phyloP scores from a whole-genome alignment of 2,797 vertebrate species.

The Catostomus latipinnis region DNA sequence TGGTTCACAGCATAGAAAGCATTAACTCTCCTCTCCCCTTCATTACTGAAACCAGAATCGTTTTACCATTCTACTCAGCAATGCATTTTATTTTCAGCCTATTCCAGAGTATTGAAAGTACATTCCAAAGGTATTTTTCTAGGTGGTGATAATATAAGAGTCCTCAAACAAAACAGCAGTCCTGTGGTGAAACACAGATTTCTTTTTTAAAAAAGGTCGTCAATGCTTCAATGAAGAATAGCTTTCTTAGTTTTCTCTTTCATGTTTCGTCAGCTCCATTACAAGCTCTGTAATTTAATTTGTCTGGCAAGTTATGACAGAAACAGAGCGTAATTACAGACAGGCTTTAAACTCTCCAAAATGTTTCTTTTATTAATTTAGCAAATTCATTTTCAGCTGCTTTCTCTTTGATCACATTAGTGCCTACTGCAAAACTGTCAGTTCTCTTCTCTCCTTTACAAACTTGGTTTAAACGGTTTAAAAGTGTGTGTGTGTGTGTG shows the following conservation, averaged over 20 bases:
- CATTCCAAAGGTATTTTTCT: too few relatives aligned
- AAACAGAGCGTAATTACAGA: constrained; percentile 27
- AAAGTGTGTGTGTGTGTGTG: constrained; percentile 14
- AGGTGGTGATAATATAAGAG: neutral
- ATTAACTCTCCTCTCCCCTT: too few relatives aligned
- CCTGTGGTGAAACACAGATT: too few relatives aligned
- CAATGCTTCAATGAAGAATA: constrained; percentile 12
- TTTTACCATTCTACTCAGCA: too few relatives aligned
- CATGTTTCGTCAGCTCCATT: constrained; percentile 34
- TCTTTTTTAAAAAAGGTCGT: neutral
- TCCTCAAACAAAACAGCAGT: neutral
- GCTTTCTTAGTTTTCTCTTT: neutral
- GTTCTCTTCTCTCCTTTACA: constrained; percentile 8
- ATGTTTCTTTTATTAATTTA: constrained; percentile 42
- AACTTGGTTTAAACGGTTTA: neutral
- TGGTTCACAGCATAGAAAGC: too few relatives aligned
- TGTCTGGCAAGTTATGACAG: constrained; percentile 31
- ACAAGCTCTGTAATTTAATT: constrained; percentile 36
- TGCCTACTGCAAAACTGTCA: constrained; percentile 19
- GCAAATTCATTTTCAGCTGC: constrained; percentile 53
- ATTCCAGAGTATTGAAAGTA: too few relatives aligned
- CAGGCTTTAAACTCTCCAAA: neutral
- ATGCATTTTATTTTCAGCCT: too few relatives aligned
- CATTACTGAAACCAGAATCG: too few relatives aligned
- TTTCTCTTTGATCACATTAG: constrained; percentile 54